Evolutionary conservation across 2,888 invertebrate genomes (phyloP).

Genomic region (Gibbula magus): DNA sequence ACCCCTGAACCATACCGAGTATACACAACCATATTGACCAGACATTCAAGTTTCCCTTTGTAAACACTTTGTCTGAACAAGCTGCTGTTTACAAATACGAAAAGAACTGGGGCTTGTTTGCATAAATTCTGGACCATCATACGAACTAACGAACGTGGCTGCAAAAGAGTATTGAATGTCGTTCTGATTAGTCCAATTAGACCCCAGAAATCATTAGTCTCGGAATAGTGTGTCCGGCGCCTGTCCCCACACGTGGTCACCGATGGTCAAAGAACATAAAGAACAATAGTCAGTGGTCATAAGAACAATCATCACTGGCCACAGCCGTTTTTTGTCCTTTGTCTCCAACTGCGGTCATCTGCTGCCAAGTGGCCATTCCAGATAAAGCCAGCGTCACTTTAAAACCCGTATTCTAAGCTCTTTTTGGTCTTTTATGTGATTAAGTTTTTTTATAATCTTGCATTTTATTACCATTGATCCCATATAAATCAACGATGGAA

Average conservation of each 20-base stretch:
- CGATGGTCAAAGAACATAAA: no score
- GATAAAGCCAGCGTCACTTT: not conserved
- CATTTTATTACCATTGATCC: constrained; percentile 1
- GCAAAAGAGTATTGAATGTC: not conserved
- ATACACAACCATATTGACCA: no score
- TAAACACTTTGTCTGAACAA: not conserved
- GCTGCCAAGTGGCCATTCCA: not conserved
- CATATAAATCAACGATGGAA: constrained; percentile 16
- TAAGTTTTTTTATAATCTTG: constrained; percentile 17
- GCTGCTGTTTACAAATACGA: constrained; percentile 11
- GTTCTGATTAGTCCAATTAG: not conserved
- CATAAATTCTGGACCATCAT: not conserved
- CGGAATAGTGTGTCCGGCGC: not conserved
- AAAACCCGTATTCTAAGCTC: not conserved
- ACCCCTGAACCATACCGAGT: no score
- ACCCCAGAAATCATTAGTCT: not conserved
- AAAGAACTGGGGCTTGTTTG: not conserved
- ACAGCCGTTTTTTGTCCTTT: constrained; percentile 8
- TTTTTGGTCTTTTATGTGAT: constrained; percentile 16
- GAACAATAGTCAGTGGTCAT: no score
- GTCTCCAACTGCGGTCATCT: not conserved
- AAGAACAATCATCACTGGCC: not conserved
- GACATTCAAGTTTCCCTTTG: no score
- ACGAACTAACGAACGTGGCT: not conserved
- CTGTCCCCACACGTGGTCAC: no score